phyloP scores from a whole-genome alignment of 53 echinoderm and acorn worm genomes.

The Zoroaster sp. region DNA sequence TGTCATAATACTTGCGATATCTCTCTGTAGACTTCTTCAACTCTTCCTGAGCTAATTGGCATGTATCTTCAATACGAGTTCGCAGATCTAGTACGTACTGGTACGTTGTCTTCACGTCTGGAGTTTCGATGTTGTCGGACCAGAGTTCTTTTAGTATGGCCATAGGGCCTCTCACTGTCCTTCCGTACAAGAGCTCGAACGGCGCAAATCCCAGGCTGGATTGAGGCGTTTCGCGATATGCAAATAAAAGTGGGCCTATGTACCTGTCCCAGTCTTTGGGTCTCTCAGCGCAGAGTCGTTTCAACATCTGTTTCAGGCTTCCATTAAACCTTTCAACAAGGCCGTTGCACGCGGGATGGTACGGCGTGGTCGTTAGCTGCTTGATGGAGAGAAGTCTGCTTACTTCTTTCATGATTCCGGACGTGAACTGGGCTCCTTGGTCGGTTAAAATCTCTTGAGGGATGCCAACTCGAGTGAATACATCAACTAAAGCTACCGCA shows the following conservation, averaged over 20 bases:
- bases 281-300: conserved; percentile 47
- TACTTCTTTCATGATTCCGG: conserved; percentile 55
- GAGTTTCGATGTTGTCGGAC: background rate
- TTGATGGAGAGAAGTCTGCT: conserved; percentile 40
- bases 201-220: conserved; percentile 50
- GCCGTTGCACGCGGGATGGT: conserved; percentile 49
- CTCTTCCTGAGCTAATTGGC: conserved; percentile 34
- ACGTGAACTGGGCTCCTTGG: no score
- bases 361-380: conserved; percentile 34
- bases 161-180: conserved; percentile 65
- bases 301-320: conserved; percentile 24
- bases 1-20: conserved; percentile 21
- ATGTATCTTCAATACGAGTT: conserved; percentile 49
- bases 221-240: conserved; percentile 45
- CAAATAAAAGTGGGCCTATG: conserved; percentile 38
- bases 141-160: conserved; percentile 53
- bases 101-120: conserved; percentile 45
- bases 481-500: conserved; percentile 38
- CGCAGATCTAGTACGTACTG: conserved; percentile 61
- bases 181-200: conserved; percentile 57
- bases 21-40: conserved; percentile 3
- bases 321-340: conserved; percentile 59
- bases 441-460: conserved; percentile 60
- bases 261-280: conserved; percentile 55
- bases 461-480: conserved; percentile 53